Evolutionary conservation across 2,113 vertebrate species (phyloP), one percentile per base, ranked within the genome.

Genomic region (Brachionichthys hirsutus): DNA sequence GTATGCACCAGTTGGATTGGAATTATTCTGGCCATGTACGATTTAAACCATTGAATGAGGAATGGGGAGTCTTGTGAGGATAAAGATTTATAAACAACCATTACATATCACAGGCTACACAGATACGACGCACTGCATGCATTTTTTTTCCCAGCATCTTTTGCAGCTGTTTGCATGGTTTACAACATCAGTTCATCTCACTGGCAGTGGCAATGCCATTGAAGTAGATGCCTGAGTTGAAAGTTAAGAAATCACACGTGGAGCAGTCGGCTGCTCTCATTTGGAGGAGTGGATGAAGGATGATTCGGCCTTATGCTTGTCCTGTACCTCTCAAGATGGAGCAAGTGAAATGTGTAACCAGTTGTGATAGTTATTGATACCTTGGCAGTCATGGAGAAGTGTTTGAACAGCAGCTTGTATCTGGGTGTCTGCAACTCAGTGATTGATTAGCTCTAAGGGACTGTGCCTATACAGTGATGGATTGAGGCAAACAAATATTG

Each of bases 71-170:
- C 11, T 57, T 35, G 47, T 53, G 53, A 13, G 3, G 36, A 67
- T 24, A 47, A 73, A 54, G 36, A 56, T 15, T 7, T n/a, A 68
- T 71, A 59, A 53, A 52, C 51, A 12, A n/a, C 46, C 4, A 30
- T 51, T 53, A 59, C 62, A 48, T 22, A 57, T 73, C 51, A 64
- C 47, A 45, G 49, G 56, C 57, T 65, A 62, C 70, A 75, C 17
- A 40, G 20, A 67, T 42, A 65, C 24, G 15, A 73, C 35, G 45
- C 20, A 41, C 8, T 0, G 2, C n/a, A 13, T 13, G 34, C 35
- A 63, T 36, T 30, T 5, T 6, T 61, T 17, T 49, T n/a, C 35
- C 1, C 47, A 40, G 8, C 9, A 9, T n/a, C 9, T 5, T 15
- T 18, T 12, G 12, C 42, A 15, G 13, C 8, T 16, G 12, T 12